Conservation (phyloP, 2,113 vertebrate genomes). For the Rhinolophus ferrumequinum region DNA sequence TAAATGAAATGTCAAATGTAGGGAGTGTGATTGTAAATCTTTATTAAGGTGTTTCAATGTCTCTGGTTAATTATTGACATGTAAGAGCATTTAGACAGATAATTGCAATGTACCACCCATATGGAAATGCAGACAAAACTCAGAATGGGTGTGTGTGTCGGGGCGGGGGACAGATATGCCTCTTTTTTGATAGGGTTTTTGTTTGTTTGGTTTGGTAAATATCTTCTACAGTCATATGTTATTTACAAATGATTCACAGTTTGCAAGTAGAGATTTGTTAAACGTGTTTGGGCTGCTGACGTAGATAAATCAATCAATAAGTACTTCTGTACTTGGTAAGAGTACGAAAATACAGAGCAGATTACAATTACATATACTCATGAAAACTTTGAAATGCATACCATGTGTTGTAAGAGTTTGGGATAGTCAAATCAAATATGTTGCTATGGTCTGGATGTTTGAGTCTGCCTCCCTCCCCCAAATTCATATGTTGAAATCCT, state of each 20-base stretch:
- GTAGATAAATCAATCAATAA: not conserved
- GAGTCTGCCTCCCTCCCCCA: too few relatives aligned
- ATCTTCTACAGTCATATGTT: not conserved
- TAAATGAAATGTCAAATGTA: not conserved
- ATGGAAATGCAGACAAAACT: not conserved
- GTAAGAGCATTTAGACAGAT: not conserved
- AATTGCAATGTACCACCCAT: not conserved
- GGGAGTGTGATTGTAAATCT: not conserved
- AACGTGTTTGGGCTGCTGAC: not conserved
- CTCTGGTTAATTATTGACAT: not conserved
- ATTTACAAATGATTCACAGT: not conserved
- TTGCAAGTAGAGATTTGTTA: not conserved
- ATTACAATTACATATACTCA: not conserved
- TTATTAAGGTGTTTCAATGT: not conserved
- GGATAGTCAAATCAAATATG: not conserved
- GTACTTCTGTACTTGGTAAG: not conserved
- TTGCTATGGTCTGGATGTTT: not conserved
- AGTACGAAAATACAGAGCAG: not conserved
- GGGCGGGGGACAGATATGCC: not conserved
- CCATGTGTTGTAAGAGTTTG: not conserved
- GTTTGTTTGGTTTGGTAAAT: not conserved
- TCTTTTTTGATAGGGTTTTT: not conserved
- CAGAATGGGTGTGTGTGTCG: not conserved
- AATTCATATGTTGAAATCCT: not conserved
- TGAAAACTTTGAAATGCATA: not conserved